Conservation (phyloP, 37 sponge, comb jelly and placozoan genomes). For the Sycon ciliatum region DNA sequence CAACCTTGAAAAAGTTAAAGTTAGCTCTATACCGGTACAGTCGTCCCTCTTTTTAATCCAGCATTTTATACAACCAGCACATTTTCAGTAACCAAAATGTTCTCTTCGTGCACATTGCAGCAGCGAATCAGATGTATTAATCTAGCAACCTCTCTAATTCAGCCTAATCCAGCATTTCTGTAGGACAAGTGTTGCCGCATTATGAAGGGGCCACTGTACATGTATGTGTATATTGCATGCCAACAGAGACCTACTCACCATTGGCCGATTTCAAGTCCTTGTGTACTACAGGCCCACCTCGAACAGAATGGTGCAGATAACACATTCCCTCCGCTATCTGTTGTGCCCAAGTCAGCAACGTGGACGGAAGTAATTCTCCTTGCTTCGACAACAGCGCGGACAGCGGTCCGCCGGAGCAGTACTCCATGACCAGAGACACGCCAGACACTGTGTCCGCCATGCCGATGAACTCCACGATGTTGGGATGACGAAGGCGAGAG, state of each 20-base stretch:
- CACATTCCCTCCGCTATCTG: constrained; percentile 77
- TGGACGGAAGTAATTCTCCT: constrained; percentile 45
- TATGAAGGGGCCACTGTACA: too few relatives aligned
- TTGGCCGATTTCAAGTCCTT: constrained; percentile 83
- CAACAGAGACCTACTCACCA: constrained; percentile 76
- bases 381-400: constrained; percentile 53
- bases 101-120: too few relatives aligned
- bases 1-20: too few relatives aligned
- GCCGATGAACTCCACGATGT: constrained; percentile 53
- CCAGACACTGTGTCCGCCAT: constrained; percentile 43
- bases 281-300: constrained; percentile 62
- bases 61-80: too few relatives aligned
- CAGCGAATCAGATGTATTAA: too few relatives aligned
- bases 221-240: too few relatives aligned
- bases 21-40: too few relatives aligned
- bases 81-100: too few relatives aligned
- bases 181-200: too few relatives aligned
- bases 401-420: constrained; percentile 62
- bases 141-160: too few relatives aligned
- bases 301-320: constrained; percentile 60
- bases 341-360: constrained; percentile 50
- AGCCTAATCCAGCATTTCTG: too few relatives aligned
- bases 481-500: constrained; percentile 45
- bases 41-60: too few relatives aligned
- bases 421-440: constrained; percentile 69